Base-by-base conservation (phyloP, 2,113 vertebrate genomes). In the human region DNA sequence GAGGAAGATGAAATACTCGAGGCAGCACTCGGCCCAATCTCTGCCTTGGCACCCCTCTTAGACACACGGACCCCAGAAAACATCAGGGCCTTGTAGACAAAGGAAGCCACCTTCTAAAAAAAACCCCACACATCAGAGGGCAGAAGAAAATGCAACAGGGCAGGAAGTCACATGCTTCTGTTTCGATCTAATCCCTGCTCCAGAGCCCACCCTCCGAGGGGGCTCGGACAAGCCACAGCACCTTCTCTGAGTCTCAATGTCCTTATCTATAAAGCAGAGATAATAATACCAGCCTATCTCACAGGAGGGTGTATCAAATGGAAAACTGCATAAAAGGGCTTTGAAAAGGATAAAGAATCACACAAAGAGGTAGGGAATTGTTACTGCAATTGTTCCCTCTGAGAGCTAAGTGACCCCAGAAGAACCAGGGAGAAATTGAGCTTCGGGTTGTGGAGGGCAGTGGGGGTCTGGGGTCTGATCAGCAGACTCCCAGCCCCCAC, bases 201-300 rank as follows among this genome's bases (percentile, higher is more conserved):
- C 94, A 35, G 50, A 38, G 83, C 66, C 76, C 59, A 40, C 87
- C 30, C 84, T 45, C 17, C 0, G 0, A n/a, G 22, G 25, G n/a
- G 86, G 20, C 75, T 73, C 10, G 0, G 80, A 92, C 75, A 70
- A 96, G 43, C 76, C 85, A 7, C 30, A 1, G 68, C 61, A 66
- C 93, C 89, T 89, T 96, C 93, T 75, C 50, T 27, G 89, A 90
- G 83, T 64, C 92, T 89, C 32, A 0, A 35, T 9, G 78, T 82
- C 73, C 95, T 96, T 85, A 87, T 96, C 97, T 96, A 8, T 68
- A 90, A 83, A 94, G 96, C 70, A 22, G 90, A 96, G 94, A 92
- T 83, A 66, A 85, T 94, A 81, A 97, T 89, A 72, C 88, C 22
- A 25, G 80, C 48, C 89, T 45, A 57, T 50, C 94, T 89, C 57